Conservation (phyloP, 2,113 vertebrate genomes). For the Pristiophorus japonicus region DNA sequence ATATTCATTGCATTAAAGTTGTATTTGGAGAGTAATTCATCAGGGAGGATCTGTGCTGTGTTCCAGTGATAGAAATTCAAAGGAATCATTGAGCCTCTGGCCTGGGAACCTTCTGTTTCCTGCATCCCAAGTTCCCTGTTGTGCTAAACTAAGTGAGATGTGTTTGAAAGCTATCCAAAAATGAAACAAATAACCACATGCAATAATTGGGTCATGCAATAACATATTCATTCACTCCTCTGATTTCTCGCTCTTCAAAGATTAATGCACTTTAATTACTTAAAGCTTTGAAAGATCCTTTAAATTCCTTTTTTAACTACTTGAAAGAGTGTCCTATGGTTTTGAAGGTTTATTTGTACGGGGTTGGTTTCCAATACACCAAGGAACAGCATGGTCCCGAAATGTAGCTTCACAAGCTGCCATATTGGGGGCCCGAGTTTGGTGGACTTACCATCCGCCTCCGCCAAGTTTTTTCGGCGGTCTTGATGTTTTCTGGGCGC, state of each 20-base stretch:
- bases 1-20: neutral
- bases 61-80: neutral
- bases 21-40: neutral
- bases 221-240: neutral
- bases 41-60: neutral
- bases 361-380: neutral
- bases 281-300: neutral
- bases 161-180: constrained; percentile 32
- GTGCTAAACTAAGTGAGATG: constrained; percentile 4
- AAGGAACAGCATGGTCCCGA: neutral
- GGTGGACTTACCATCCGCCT: too few species aligned
- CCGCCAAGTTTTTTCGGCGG: too few species aligned
- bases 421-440: too few species aligned
- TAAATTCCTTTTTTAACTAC: neutral
- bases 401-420: neutral
- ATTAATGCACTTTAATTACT: constrained; percentile 1
- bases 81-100: neutral
- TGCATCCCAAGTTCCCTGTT: constrained; percentile 7
- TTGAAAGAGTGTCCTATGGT: neutral
- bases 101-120: constrained; percentile 9
- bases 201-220: constrained; percentile 22
- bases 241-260: neutral
- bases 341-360: neutral
- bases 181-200: neutral
- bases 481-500: too few species aligned